These are phyloP conservation scores for Parotia lawesii DNA, from an alignment of 2,113 vertebrate genomes.

Conservation along the genomic window DNA sequence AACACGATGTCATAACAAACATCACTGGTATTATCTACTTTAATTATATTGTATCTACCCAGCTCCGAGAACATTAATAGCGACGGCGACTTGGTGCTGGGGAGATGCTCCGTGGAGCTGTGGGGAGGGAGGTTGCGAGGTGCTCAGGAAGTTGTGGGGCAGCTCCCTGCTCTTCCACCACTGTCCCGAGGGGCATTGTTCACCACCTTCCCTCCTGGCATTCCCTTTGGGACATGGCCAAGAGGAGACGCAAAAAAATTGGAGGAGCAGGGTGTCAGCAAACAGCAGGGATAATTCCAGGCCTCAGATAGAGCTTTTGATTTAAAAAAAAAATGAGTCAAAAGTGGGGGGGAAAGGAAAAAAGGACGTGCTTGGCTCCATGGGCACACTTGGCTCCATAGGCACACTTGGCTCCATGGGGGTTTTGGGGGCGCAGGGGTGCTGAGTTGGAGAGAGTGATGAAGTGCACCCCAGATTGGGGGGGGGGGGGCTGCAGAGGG, in stretches of 20 bases:
- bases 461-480: background rate
- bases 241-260: background rate
- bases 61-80: background rate
- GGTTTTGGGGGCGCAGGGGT: background rate
- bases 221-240: background rate
- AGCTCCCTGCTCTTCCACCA: background rate
- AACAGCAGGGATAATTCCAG: background rate
- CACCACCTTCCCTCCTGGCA: background rate
- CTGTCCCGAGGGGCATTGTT: background rate
- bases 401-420: background rate
- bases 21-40: constrained; percentile 2
- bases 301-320: background rate
- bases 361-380: background rate
- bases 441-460: background rate
- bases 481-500: background rate
- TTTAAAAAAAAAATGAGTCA: background rate
- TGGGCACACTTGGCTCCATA: background rate
- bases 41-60: constrained; percentile 31
- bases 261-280: background rate
- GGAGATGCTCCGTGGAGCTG: background rate
- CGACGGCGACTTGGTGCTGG: background rate
- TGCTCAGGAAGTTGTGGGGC: background rate
- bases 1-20: constrained; percentile 51
- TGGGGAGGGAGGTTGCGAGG: background rate
- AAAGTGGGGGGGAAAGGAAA: background rate